Evolutionary conservation across 2,113 vertebrate species (phyloP), one percentile per base, ranked within the genome.

Genomic region (Sterna hirundo): DNA sequence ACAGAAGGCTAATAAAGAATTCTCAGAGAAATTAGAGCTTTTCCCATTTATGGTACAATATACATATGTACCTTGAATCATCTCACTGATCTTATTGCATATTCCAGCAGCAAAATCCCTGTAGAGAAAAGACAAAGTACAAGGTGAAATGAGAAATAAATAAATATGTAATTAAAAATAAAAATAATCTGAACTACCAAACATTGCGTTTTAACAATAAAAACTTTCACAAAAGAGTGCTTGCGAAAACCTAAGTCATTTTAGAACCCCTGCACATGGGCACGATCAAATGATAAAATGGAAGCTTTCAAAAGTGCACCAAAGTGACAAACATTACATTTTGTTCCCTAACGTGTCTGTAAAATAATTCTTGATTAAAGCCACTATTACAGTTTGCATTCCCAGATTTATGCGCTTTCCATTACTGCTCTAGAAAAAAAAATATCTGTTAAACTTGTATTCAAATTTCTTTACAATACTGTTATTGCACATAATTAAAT

Each of bases 71-170:
- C 99, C 99, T 99, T 99, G 99, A 98, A 99, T 99, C 99, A 99
- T 99, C 97, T 99, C 99, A 83, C 99, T 99, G 98, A 99, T 99
- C 98, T 99, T 99, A 97, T 99, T 99, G 97, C 99, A 99, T 98
- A 99, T 99, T 92, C 99, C 99, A 1, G 99, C 99, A 86, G 99
- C 99, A 98, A 99, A 99, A 98, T 99, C 99, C 97, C 99, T 99
- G 94, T 52, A 82, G 82, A 93, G 97, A 98, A 92, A 68, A 97
- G 38, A 91, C 85, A 58, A 85, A 85, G 34, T 27, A 83, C 1
- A 8, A 64, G 8, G 22, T 72, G 26, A 94, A 88, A 88, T 52
- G 2, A 64, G 79, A 83, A 82, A 57, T 3, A 36, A 55, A 83
- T 36, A n/a, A 27, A 4, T 13, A 58, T 51, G 32, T 10, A 29